A percentile compares a stretch with the other conserved stretches of the same genome.
These are phyloP conservation scores for Drosophila eugracilis DNA, from an alignment of 1,140 invertebrate species.

Conservation along the genomic window DNA sequence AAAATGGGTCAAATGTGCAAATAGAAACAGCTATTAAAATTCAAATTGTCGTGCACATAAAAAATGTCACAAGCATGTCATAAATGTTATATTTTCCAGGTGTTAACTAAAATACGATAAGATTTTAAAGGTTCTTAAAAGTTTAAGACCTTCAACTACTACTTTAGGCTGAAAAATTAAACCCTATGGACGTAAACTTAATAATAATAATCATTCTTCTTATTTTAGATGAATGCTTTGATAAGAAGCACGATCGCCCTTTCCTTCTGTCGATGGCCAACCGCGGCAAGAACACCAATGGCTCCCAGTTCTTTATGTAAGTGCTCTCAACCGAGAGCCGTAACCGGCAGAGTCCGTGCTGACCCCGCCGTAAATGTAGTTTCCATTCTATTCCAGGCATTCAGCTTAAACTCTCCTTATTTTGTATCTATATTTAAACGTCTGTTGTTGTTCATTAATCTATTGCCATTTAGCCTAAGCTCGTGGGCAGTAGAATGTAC, in stretches of 20 bases:
- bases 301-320: slow-evolving; percentile 99
- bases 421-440: slow-evolving; percentile 85
- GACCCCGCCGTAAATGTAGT: slow-evolving; percentile 22
- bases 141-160: background rate
- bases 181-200: background rate
- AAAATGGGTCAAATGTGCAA: background rate
- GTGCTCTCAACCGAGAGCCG: slow-evolving; percentile 82
- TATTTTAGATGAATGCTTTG: slow-evolving; percentile 95
- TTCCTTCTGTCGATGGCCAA: slow-evolving; percentile 98
- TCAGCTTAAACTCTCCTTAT: slow-evolving; percentile 18
- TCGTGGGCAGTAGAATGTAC: slow-evolving; percentile 29
- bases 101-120: no score
- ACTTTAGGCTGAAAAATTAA: no score
- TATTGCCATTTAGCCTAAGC: slow-evolving; percentile 71
- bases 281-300: slow-evolving; percentile 97
- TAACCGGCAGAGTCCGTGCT: slow-evolving; percentile 9
- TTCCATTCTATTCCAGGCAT: slow-evolving; percentile 65
- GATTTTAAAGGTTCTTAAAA: background rate
- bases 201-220: slow-evolving; percentile 16
- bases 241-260: slow-evolving; percentile 94
- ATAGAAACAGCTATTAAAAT: background rate
- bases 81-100: no score
- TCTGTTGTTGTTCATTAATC: slow-evolving; percentile 81
- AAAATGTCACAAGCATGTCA: no score
- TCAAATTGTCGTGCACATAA: background rate